Evolutionary conservation across 1,140 invertebrate species (phyloP).

Genomic region (Mizuhopecten yessoensis): DNA sequence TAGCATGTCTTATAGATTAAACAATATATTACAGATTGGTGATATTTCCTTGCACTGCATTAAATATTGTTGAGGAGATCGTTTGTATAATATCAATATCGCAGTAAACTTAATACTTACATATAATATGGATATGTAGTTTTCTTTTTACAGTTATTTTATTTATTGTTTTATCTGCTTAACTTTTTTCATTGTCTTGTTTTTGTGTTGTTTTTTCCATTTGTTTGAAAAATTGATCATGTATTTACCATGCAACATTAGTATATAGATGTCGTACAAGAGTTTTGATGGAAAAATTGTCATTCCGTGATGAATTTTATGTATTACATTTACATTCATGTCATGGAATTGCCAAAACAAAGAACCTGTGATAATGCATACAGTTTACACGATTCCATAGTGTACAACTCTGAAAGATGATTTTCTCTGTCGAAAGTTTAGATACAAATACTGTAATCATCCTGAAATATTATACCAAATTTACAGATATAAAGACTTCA

Average conservation of each 20-base stretch:
- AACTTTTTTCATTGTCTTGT: background rate
- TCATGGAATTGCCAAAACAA: conserved; percentile 38
- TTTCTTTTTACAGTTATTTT: conserved; percentile 26
- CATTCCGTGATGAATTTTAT: conserved; percentile 23
- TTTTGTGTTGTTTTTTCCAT: conserved; percentile 19
- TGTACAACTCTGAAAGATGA: too few relatives aligned
- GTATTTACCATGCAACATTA: background rate
- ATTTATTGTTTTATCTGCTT: conserved; percentile 40
- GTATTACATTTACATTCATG: background rate
- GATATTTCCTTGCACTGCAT: background rate
- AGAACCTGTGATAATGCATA: conserved; percentile 19
- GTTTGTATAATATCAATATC: background rate
- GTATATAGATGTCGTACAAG: background rate
- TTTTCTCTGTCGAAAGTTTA: too few relatives aligned
- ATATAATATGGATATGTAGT: background rate
- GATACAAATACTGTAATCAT: too few relatives aligned
- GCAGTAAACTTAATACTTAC: background rate
- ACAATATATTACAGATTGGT: background rate
- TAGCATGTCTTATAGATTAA: conserved; percentile 30
- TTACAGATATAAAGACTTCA: too few relatives aligned
- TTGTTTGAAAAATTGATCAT: conserved; percentile 22
- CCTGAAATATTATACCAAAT: too few relatives aligned
- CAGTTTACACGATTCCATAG: background rate
- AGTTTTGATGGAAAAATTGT: conserved; percentile 21
- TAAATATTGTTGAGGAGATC: conserved; percentile 8